Percentiles rank a stretch among this genome's conserved stretches.
Conservation (phyloP, 2,888 invertebrate species). For the Elysia crispata region DNA sequence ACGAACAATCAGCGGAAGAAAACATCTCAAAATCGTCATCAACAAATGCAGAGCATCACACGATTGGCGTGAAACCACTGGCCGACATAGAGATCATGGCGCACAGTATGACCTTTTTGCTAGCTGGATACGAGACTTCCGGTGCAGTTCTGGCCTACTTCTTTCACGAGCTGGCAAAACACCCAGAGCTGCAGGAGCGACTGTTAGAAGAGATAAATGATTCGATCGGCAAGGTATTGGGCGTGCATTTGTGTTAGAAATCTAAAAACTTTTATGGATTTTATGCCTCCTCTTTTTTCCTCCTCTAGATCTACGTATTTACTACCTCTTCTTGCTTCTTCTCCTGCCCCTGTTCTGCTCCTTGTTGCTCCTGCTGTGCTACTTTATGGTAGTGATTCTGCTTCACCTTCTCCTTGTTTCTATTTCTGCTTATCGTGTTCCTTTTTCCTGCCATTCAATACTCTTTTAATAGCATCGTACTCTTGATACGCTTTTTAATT, state of each 20-base stretch:
- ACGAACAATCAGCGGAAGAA: background rate
- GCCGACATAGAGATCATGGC: conserved; percentile 65
- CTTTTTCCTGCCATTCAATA: too few species aligned
- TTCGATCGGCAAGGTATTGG: conserved; percentile 56
- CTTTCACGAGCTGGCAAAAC: conserved; percentile 77
- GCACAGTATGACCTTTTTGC: conserved; percentile 78
- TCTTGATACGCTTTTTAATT: too few species aligned
- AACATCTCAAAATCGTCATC: conserved; percentile 53
- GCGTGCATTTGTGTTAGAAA: too few species aligned
- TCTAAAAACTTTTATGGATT: background rate
- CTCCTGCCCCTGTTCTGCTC: too few species aligned
- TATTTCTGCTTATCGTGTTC: too few species aligned
- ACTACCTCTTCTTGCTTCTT: too few species aligned
- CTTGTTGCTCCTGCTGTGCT: too few species aligned
- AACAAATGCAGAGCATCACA: conserved; percentile 50
- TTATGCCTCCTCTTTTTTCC: background rate
- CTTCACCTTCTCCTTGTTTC: too few species aligned
- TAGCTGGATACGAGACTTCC: conserved; percentile 81
- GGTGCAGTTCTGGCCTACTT: conserved; percentile 79
- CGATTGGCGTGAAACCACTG: too few species aligned
- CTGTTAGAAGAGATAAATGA: conserved; percentile 77
- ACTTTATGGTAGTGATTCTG: too few species aligned
- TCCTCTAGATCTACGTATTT: background rate
- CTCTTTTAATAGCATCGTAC: too few species aligned
- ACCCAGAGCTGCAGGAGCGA: conserved; percentile 77